Evolutionary conservation across 2,888 invertebrate genomes (phyloP).

Genomic region (Boloria euphrosyne): DNA sequence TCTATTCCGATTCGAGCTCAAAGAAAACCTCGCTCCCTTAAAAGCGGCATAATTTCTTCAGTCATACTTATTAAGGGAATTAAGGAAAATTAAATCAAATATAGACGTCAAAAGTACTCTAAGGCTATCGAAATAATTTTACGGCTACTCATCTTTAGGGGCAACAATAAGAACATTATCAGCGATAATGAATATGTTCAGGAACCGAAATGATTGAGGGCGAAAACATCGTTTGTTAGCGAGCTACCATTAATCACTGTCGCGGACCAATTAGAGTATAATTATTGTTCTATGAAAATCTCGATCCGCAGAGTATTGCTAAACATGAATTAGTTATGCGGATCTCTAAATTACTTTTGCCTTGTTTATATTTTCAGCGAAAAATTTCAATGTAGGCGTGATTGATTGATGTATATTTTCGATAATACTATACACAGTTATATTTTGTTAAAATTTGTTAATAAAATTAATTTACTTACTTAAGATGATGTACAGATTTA

Average conservation of each 20-base stretch:
- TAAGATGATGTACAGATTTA: background rate
- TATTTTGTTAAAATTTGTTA: background rate
- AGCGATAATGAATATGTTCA: conserved; percentile 55
- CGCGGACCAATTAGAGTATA: conserved; percentile 55
- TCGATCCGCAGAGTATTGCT: conserved; percentile 46
- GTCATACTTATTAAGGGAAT: too few relatives aligned
- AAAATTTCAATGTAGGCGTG: conserved; percentile 11
- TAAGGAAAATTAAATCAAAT: conserved; percentile 6
- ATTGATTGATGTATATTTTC: conserved; percentile 14
- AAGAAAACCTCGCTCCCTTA: background rate
- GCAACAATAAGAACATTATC: conserved; percentile 41
- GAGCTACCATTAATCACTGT: conserved; percentile 51
- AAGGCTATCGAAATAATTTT: conserved; percentile 29
- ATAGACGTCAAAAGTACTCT: conserved; percentile 13
- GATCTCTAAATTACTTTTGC: conserved; percentile 39
- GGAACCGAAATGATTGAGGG: conserved; percentile 52
- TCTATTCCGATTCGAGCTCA: too few relatives aligned
- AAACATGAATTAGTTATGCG: conserved; percentile 43
- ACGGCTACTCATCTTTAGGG: conserved; percentile 33
- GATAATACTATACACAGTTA: conserved; percentile 7
- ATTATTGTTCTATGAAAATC: conserved; percentile 50
- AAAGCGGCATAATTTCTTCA: background rate
- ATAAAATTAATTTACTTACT: conserved; percentile 9
- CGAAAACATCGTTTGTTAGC: conserved; percentile 48
- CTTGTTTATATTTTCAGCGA: conserved; percentile 37